phyloP scores from a whole-genome alignment of 2,888 invertebrate genomes.

The Caenorhabditis sp. region DNA sequence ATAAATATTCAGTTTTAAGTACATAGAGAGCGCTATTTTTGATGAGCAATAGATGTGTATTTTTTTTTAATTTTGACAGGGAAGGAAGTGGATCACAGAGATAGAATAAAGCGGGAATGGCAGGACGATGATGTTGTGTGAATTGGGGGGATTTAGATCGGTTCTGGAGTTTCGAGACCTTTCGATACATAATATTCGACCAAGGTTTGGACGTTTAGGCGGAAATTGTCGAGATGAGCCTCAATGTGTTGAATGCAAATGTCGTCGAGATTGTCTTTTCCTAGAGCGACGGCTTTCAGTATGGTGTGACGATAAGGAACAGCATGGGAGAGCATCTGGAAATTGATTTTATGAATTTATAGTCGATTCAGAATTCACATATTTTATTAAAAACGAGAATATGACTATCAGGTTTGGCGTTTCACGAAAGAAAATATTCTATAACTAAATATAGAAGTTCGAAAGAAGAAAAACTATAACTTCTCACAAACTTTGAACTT shows the following conservation, averaged over 20 bases:
- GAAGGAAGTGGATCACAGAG: background rate
- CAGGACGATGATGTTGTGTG: background rate
- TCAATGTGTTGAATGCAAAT: conserved; percentile 66
- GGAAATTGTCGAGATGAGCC: conserved; percentile 66
- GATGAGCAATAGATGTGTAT: background rate
- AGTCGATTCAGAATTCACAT: too few relatives aligned
- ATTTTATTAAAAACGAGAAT: too few relatives aligned
- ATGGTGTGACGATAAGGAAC: conserved; percentile 66
- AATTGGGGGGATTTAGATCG: background rate
- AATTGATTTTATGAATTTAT: too few relatives aligned
- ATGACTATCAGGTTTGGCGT: too few relatives aligned
- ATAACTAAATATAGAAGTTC: too few relatives aligned
- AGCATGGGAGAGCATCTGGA: conserved; percentile 64
- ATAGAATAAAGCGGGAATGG: background rate
- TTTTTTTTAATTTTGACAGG: background rate
- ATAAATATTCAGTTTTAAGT: background rate
- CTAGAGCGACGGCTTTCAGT: conserved; percentile 66
- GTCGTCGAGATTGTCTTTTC: conserved; percentile 66
- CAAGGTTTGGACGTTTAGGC: conserved; percentile 59
- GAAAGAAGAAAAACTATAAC: too few relatives aligned
- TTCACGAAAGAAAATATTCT: too few relatives aligned
- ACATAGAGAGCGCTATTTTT: background rate
- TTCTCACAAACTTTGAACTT: too few relatives aligned
- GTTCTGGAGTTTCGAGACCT: conserved; percentile 56
- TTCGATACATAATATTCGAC: conserved; percentile 64